Conservation (phyloP, 2,888 invertebrate species). For the Cerastis rubricosa region DNA sequence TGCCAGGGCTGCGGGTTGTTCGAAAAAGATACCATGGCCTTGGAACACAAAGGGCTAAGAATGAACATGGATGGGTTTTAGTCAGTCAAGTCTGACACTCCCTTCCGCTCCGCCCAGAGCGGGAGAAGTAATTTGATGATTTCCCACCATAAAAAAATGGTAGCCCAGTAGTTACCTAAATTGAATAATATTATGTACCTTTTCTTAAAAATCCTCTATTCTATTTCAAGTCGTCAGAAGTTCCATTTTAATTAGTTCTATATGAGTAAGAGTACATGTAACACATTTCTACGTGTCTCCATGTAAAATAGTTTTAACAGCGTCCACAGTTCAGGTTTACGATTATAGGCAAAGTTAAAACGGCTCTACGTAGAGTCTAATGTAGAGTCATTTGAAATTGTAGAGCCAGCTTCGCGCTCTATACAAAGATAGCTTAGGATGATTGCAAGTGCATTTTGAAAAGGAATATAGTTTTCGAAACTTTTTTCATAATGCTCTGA, state of each 20-base stretch:
- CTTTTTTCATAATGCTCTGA: not conserved
- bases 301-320: constrained; percentile 33
- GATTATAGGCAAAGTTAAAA: constrained; percentile 35
- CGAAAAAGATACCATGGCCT: too few species aligned
- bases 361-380: constrained; percentile 8
- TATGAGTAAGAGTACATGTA: not conserved
- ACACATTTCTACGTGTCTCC: not conserved
- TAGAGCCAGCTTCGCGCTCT: constrained; percentile 1
- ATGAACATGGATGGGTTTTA: too few species aligned
- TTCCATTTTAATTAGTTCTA: not conserved
- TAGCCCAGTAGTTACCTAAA: too few species aligned
- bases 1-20: too few species aligned
- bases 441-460: constrained; percentile 11
- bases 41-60: too few species aligned
- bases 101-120: too few species aligned
- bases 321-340: constrained; percentile 37
- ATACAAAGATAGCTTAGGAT: constrained; percentile 6
- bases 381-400: constrained; percentile 36
- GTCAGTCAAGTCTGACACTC: too few species aligned
- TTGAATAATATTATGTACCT: too few species aligned
- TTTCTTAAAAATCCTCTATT: too few species aligned
- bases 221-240: not conserved
- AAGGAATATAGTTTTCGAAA: not conserved
- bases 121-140: too few species aligned
- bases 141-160: too few species aligned